Percentiles rank a stretch among this genome's conserved stretches.
phyloP scores from a whole-genome alignment of 2,113 vertebrate genomes.

The Gymnobelideus leadbeateri region DNA sequence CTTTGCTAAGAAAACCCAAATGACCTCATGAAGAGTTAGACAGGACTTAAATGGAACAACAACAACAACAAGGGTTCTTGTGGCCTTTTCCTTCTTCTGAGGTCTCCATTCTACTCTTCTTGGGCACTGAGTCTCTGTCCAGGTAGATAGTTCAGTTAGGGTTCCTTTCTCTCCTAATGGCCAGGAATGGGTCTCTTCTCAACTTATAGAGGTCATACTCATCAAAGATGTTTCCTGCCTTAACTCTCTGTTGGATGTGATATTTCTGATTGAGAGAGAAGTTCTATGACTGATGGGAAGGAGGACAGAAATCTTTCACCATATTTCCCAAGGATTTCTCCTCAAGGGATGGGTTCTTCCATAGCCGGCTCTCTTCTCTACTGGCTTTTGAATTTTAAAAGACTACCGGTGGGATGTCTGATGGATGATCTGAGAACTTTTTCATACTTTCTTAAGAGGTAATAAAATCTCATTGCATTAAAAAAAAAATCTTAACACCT shows the following conservation, averaged over 20 bases:
- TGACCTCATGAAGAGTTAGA: not conserved
- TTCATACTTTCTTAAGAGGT: not conserved
- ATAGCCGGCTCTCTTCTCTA: not conserved
- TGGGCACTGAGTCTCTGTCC: not conserved
- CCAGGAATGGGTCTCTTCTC: not conserved
- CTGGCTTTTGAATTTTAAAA: not conserved
- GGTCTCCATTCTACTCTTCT: not conserved
- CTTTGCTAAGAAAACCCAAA: not conserved
- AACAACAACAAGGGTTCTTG: not conserved
- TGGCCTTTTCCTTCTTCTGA: not conserved
- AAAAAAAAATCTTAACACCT: not conserved
- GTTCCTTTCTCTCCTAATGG: not conserved
- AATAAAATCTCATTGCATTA: not conserved
- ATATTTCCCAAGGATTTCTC: not conserved
- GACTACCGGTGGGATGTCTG: not conserved
- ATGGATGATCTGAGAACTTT: not conserved
- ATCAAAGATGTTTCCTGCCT: not conserved
- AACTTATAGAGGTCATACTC: not conserved
- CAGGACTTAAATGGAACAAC: not conserved
- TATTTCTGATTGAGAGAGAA: not conserved
- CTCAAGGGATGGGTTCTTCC: not conserved
- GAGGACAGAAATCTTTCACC: not conserved
- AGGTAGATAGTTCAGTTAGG: not conserved
- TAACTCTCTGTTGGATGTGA: not conserved
- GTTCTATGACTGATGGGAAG: not conserved